Conservation (phyloP, 2,888 invertebrate species). For the Schrankia costaestrigalis region DNA sequence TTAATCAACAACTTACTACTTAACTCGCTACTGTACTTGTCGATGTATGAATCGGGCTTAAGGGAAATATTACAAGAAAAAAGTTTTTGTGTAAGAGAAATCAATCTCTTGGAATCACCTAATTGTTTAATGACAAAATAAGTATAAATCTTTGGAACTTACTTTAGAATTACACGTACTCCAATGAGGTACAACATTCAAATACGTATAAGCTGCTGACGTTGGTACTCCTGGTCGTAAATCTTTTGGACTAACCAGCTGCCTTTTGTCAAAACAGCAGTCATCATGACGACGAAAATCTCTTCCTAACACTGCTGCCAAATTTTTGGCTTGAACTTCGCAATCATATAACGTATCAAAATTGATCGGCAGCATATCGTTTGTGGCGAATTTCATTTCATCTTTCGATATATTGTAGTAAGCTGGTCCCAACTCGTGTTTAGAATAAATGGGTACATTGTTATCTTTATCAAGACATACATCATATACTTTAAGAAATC, state of each 20-base stretch:
- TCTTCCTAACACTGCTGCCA: conserved; percentile 21
- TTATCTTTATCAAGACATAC: conserved; percentile 41
- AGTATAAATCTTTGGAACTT: conserved; percentile 8
- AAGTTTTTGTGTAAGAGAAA: too few species aligned
- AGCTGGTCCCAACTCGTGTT: conserved; percentile 25
- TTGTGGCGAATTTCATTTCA: conserved; percentile 29
- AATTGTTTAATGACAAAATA: too few species aligned
- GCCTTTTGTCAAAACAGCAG: conserved; percentile 49
- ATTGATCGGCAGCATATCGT: conserved; percentile 24
- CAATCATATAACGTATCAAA: conserved; percentile 43
- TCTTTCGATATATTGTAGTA: conserved; percentile 21
- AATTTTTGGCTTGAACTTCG: conserved; percentile 25
- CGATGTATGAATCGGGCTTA: too few species aligned
- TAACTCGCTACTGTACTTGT: too few species aligned
- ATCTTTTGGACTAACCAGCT: conserved; percentile 48
- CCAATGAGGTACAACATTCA: conserved; percentile 58
- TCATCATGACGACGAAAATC: conserved; percentile 26
- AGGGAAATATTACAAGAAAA: too few species aligned
- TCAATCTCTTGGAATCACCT: too few species aligned
- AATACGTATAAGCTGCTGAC: conserved; percentile 38
- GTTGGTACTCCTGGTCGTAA: conserved; percentile 46
- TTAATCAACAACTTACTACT: too few species aligned
- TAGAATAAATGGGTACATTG: conserved; percentile 39
- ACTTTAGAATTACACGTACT: conserved; percentile 47
- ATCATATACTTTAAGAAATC: conserved; percentile 37